These are phyloP conservation scores for Pandion haliaetus DNA, from an alignment of 2,113 vertebrate species.

Conservation along the genomic window DNA sequence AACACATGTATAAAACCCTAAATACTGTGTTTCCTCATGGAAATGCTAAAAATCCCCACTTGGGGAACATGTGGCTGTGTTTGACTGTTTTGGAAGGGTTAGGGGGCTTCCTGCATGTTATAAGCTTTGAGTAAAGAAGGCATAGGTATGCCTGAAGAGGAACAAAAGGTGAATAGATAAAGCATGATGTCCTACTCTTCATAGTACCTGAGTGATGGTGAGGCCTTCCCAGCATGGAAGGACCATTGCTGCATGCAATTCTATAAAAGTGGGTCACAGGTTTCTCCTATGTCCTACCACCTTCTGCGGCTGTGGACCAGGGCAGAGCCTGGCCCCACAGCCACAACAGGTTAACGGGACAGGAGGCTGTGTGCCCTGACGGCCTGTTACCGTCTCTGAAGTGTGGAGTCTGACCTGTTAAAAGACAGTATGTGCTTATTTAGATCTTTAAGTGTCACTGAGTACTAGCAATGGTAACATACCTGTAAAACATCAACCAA, in stretches of 20 bases:
- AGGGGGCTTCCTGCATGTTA: background rate
- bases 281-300: rapidly evolving
- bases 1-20: background rate
- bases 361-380: background rate
- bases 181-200: background rate
- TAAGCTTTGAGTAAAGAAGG: background rate
- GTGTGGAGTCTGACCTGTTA: background rate
- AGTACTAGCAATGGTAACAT: background rate
- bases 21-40: background rate
- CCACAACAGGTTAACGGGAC: background rate
- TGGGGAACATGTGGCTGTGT: background rate
- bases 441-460: background rate
- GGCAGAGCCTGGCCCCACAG: background rate
- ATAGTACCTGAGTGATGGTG: background rate
- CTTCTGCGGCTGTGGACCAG: background rate
- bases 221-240: background rate
- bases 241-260: background rate
- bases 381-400: background rate
- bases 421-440: background rate
- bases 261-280: background rate
- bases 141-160: background rate
- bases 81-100: background rate
- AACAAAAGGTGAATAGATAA: background rate
- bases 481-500: conserved; percentile 33
- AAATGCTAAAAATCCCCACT: background rate